Conservation (phyloP, 2,797 vertebrate species). For the Karalla daura region DNA sequence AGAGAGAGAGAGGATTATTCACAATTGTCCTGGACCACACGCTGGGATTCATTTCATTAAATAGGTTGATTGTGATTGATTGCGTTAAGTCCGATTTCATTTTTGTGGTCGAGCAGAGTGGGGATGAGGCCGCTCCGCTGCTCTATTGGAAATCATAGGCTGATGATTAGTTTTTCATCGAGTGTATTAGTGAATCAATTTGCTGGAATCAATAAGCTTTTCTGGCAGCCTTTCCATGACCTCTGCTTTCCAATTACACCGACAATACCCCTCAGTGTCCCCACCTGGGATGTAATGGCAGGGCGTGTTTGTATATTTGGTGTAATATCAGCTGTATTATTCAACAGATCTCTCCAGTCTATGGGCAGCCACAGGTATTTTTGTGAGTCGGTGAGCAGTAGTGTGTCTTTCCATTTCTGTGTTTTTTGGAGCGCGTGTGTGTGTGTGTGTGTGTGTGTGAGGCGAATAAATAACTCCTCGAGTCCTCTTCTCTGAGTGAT, state of each 20-base stretch:
- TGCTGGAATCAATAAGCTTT: constrained; percentile 14
- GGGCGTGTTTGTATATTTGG: too few relatives aligned
- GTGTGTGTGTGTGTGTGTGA: constrained; percentile 24
- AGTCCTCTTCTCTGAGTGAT: constrained; percentile 50
- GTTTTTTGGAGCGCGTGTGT: constrained; percentile 6
- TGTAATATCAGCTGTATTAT: too few relatives aligned
- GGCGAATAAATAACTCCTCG: constrained; percentile 52
- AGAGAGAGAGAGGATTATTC: constrained; percentile 25
- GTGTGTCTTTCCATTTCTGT: neutral
- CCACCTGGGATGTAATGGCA: neutral
- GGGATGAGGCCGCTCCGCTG: neutral
- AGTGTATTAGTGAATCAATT: constrained; percentile 26
- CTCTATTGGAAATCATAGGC: constrained; percentile 14
- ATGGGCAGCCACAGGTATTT: constrained; percentile 34
- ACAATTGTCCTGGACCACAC: neutral
- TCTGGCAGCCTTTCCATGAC: constrained; percentile 8
- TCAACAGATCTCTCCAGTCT: too few relatives aligned
- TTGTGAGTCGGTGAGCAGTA: neutral
- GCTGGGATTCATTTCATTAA: neutral
- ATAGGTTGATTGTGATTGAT: constrained; percentile 19
- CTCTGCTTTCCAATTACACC: constrained; percentile 14
- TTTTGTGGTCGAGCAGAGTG: neutral
- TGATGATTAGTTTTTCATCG: constrained; percentile 31
- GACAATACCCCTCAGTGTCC: neutral
- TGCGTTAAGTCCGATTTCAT: neutral